These are phyloP conservation scores for Chaetorhynchus papuensis DNA, from an alignment of 2,113 vertebrate species.

Conservation along the genomic window DNA sequence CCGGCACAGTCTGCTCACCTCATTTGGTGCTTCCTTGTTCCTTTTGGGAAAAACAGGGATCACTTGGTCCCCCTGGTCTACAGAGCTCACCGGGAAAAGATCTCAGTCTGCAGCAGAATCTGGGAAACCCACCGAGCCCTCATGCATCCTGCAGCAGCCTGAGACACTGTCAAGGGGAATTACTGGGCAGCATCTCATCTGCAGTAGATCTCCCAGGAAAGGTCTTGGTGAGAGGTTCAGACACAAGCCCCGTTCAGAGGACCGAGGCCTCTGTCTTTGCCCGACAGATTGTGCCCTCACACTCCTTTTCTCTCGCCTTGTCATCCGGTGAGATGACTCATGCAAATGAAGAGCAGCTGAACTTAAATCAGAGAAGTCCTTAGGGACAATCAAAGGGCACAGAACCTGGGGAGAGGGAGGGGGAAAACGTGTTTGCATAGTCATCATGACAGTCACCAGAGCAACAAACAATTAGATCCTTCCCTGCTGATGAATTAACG, in stretches of 20 bases:
- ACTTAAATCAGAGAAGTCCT: slow-evolving; percentile 15
- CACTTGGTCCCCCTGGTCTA: neutral
- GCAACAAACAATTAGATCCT: slow-evolving; percentile 37
- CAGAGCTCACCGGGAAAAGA: neutral
- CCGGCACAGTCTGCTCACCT: too few species aligned
- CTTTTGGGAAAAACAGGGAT: neutral
- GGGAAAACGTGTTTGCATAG: neutral
- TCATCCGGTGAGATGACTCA: slow-evolving; percentile 18
- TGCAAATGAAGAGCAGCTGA: slow-evolving; percentile 34
- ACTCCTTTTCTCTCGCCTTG: slow-evolving; percentile 10
- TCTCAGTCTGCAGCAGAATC: neutral
- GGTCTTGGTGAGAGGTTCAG: neutral
- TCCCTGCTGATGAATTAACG: neutral
- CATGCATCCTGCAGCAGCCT: neutral
- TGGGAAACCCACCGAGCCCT: neutral
- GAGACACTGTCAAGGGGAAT: neutral
- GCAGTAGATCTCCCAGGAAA: neutral
- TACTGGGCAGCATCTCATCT: neutral
- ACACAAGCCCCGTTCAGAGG: neutral
- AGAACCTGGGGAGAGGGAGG: neutral
- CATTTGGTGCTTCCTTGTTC: neutral
- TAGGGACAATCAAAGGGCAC: slow-evolving; percentile 33
- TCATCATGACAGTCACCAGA: slow-evolving; percentile 13
- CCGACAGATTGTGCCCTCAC: neutral
- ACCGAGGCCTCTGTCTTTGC: neutral